phyloP scores from a whole-genome alignment of 2,888 invertebrate genomes.

The Calameuta filiformis region DNA sequence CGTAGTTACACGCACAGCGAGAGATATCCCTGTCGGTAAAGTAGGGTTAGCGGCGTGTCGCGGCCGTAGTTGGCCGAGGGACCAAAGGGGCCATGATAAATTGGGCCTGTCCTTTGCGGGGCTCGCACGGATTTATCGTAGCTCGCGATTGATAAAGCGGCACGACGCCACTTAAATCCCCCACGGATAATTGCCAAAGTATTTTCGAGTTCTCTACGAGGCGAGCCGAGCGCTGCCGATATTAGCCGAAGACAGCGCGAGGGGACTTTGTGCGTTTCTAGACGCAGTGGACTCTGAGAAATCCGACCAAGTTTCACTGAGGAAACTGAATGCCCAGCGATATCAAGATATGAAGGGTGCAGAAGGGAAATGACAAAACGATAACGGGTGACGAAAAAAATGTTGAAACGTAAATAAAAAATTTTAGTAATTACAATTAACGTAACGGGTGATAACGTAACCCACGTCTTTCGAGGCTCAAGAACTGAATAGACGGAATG shows the following conservation, averaged over 20 bases:
- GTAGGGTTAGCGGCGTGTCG: constrained; percentile 12
- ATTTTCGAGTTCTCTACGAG: neutral
- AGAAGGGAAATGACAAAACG: neutral
- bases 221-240: neutral
- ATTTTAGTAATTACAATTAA: no score
- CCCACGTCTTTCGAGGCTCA: neutral
- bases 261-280: neutral
- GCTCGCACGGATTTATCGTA: constrained; percentile 10
- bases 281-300: neutral
- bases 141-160: constrained; percentile 4
- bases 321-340: neutral
- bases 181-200: neutral
- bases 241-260: neutral
- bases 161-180: neutral
- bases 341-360: neutral
- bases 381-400: neutral
- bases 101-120: constrained; percentile 8
- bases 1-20: constrained; percentile 19
- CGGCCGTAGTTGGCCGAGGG: constrained; percentile 13
- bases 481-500: neutral
- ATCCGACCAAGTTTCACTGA: neutral
- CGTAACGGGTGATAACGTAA: neutral
- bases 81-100: constrained; percentile 30
- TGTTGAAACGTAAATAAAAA: neutral
- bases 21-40: neutral